Base-by-base conservation (phyloP, 2,113 vertebrate species). In the Cromileptes altivelis region DNA sequence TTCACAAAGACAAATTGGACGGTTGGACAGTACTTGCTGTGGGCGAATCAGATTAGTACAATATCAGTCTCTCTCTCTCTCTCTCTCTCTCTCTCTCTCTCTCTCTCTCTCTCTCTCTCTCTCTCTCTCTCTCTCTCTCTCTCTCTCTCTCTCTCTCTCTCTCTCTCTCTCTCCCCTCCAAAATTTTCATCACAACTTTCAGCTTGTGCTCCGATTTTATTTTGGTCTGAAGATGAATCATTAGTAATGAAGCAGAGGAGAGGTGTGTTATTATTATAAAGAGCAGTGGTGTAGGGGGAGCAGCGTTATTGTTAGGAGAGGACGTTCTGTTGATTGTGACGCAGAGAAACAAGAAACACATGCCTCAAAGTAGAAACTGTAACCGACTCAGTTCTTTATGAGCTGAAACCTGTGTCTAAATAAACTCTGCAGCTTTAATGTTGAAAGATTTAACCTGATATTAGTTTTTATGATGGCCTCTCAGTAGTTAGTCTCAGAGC, bases 1-100 rank as follows among this genome's bases (percentile, higher is more conserved):
- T 84, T 75, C 56, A 84, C 65, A 67, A 75, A 78, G 81, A 84
- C 58, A 78, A 65, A 83, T 81, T 72, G 78, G 81, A 81, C 49
- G 70, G 65, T 68, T 71, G 74, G 67, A 62, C 71, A 40, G 65
- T 3, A 60, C 42, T 80, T 4, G 75, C 88, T 85, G 65, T 63
- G 70, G 85, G 88, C 81, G 21, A 85, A 85, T 75, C 57, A 82
- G 57, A 85, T 89, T 70, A 85, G 58, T 56, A 55, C 42, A 60
- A 57, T 85, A 68, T 68, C 30, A 47, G 49, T 25, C 63, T 45
- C 49, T n/a, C 17, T 70, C 80, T 55, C 18, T 33, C 50, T 19
- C 17, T 19, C 49, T 52, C 17, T 19, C 50, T 19, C 50, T 2
- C 50, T 52, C 50, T 19, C 50, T 53, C 50, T 53, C 19, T 21